Percentiles rank a stretch among this genome's conserved stretches.
These are phyloP conservation scores for Drosophila quadrilineata DNA, from an alignment of 1,140 invertebrate genomes.

Conservation along the genomic window DNA sequence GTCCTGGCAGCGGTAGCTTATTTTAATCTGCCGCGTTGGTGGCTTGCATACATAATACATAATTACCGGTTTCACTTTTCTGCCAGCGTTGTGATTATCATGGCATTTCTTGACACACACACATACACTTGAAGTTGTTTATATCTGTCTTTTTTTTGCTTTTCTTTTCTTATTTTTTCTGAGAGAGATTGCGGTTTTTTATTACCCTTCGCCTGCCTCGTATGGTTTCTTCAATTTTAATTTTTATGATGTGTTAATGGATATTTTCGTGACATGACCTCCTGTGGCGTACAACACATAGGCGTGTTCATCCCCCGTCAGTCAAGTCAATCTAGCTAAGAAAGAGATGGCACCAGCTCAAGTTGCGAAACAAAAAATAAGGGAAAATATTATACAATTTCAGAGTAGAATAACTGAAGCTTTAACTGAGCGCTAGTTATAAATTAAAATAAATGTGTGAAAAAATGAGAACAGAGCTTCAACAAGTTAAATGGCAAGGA, in stretches of 20 bases:
- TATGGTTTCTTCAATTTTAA: slow-evolving; percentile 79
- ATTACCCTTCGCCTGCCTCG: slow-evolving; percentile 47
- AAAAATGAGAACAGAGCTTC: too few species aligned
- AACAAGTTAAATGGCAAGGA: slow-evolving; percentile 69
- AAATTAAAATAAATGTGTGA: too few species aligned
- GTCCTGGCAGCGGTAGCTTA: slow-evolving; percentile 64
- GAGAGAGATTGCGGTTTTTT: slow-evolving; percentile 57
- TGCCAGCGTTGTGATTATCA: slow-evolving; percentile 65
- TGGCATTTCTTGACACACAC: slow-evolving; percentile 74
- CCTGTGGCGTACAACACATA: too few species aligned
- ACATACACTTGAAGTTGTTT: too few species aligned
- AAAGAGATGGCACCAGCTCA: too few species aligned
- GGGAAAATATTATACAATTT: slow-evolving; percentile 57
- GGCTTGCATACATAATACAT: slow-evolving; percentile 79
- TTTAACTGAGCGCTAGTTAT: too few species aligned
- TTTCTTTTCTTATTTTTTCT: slow-evolving; percentile 32
- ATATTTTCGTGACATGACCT: slow-evolving; percentile 79
- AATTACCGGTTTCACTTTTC: slow-evolving; percentile 79
- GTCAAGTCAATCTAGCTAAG: too few species aligned
- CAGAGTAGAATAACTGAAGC: slow-evolving; percentile 61
- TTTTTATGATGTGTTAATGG: slow-evolving; percentile 80
- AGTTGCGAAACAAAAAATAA: too few species aligned
- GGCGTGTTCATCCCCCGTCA: too few species aligned
- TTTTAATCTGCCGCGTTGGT: slow-evolving; percentile 73
- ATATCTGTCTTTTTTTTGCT: too few species aligned